A percentile compares a stretch with the other conserved stretches of the same genome.
Conservation (phyloP, 2,113 vertebrate genomes). For the Panurus biarmicus region DNA sequence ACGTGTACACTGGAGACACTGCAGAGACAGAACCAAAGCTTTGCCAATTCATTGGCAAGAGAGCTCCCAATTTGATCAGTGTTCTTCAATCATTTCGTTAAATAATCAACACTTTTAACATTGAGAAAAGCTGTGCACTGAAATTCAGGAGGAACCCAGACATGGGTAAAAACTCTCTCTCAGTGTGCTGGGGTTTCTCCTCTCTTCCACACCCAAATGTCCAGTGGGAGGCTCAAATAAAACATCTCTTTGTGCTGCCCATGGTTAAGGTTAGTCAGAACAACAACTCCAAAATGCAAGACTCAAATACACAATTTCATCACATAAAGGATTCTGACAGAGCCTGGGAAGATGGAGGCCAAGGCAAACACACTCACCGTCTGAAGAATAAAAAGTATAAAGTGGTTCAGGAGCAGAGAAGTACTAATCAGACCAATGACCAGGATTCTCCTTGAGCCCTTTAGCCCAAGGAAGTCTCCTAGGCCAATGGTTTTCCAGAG, state of each 20-base stretch:
- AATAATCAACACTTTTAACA: not conserved
- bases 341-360: not conserved
- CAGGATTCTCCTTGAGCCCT: not conserved
- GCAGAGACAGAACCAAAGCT: not conserved
- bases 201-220: not conserved
- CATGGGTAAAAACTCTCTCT: not conserved
- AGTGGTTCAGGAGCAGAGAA: not conserved
- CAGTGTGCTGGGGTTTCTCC: not conserved
- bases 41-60: not conserved
- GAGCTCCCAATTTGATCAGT: not conserved
- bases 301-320: not conserved
- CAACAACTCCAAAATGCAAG: not conserved
- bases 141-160: not conserved
- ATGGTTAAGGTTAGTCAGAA: not conserved
- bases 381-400: not conserved
- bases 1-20: fast-evolving
- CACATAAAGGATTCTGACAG: not conserved
- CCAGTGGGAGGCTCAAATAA: not conserved
- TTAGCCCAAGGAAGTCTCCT: not conserved
- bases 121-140: not conserved
- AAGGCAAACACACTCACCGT: not conserved
- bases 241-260: not conserved
- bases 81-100: not conserved
- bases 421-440: fast-evolving
- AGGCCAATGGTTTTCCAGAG: not conserved